A percentile compares a stretch with the other conserved stretches of the same genome.
These are phyloP conservation scores for Luperina testacea DNA, from an alignment of 2,888 invertebrate species.

Conservation along the genomic window DNA sequence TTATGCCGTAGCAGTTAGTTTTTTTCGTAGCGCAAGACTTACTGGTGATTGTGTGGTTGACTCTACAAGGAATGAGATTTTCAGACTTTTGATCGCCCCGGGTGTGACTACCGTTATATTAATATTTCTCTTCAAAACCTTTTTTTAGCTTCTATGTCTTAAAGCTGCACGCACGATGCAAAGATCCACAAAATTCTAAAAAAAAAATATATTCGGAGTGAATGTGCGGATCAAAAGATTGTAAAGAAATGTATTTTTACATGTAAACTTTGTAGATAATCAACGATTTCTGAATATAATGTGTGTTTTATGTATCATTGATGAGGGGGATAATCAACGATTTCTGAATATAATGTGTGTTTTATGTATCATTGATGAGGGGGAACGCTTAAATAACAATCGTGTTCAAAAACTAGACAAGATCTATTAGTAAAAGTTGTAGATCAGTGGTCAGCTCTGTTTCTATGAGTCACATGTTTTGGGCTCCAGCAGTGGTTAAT, in stretches of 20 bases:
- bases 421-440: not conserved
- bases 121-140: not conserved
- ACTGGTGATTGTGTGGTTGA: not conserved
- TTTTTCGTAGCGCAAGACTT: not conserved
- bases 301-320: slow-evolving; percentile 16
- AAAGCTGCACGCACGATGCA: not conserved
- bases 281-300: slow-evolving; percentile 35
- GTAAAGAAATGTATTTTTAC: slow-evolving; percentile 69
- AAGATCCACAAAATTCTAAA: not conserved
- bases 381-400: not conserved
- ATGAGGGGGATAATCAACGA: slow-evolving; percentile 15
- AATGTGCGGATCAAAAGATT: slow-evolving; percentile 37
- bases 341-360: slow-evolving; percentile 29
- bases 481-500: not conserved
- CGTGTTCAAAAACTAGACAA: not conserved
- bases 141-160: no score
- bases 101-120: not conserved
- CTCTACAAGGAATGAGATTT: not conserved
- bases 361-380: slow-evolving; percentile 3
- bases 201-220: not conserved
- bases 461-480: not conserved
- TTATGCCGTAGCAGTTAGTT: no score
- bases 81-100: not conserved
- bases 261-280: slow-evolving; percentile 53
- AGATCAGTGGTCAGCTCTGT: not conserved